A percentile compares a stretch with the other conserved stretches of the same genome.
These are phyloP conservation scores for Heterotilapia buettikoferi DNA, from an alignment of 2,113 vertebrate species.

Conservation along the genomic window DNA sequence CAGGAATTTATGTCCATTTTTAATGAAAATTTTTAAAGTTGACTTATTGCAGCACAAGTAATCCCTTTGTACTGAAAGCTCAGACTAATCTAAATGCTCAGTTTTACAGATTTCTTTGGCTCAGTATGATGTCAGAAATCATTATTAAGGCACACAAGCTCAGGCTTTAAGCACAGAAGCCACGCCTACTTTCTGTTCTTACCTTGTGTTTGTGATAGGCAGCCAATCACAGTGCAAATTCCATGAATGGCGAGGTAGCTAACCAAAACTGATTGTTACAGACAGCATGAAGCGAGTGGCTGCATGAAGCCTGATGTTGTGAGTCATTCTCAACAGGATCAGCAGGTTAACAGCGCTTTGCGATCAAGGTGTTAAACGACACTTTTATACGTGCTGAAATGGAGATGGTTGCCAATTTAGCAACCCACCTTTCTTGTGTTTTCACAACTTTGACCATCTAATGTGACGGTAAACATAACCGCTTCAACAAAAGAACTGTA, in stretches of 20 bases:
- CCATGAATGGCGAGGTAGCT: background rate
- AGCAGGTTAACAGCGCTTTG: background rate
- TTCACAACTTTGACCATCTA: background rate
- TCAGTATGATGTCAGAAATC: background rate
- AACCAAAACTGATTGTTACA: background rate
- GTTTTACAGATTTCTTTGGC: background rate
- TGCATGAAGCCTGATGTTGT: background rate
- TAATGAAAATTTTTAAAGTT: background rate
- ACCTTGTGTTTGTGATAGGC: background rate
- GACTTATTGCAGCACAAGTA: background rate
- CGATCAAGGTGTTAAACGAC: background rate
- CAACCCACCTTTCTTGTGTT: background rate
- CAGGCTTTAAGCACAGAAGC: background rate
- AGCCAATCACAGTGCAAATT: background rate
- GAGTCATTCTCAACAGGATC: background rate
- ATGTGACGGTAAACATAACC: background rate
- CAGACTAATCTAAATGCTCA: background rate
- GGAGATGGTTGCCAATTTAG: rapidly evolving
- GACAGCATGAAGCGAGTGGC: background rate
- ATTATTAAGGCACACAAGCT: background rate
- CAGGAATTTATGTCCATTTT: background rate
- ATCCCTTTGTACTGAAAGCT: background rate
- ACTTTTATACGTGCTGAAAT: rapidly evolving
- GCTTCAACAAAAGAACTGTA: background rate
- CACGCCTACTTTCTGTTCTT: background rate